Conservation (phyloP, 2,797 vertebrate genomes). For the Gymnoscopelus braueri region DNA sequence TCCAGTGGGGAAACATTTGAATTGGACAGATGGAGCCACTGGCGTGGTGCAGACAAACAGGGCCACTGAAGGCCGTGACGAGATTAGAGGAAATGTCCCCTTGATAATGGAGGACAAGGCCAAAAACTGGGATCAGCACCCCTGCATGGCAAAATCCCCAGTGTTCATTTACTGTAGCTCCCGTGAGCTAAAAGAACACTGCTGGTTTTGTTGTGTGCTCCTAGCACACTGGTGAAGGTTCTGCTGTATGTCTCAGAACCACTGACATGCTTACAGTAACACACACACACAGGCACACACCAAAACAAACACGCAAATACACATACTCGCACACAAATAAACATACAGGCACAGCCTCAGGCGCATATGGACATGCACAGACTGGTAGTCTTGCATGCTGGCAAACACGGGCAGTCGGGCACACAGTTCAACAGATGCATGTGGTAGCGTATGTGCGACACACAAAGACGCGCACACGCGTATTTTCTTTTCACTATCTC, state of each 20-base stretch:
- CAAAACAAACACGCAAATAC: not conserved
- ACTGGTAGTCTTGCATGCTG: not conserved
- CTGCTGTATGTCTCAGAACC: conserved; percentile 24
- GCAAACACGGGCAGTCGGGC: too few species aligned
- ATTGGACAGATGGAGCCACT: conserved; percentile 30
- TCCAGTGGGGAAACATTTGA: too few species aligned
- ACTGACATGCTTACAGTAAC: conserved; percentile 7
- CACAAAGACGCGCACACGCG: not conserved
- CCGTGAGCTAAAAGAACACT: too few species aligned
- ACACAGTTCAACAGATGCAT: too few species aligned
- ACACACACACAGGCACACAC: not conserved
- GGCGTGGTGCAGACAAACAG: conserved; percentile 20
- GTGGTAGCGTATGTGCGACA: too few species aligned
- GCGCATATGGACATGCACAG: conserved; percentile 3
- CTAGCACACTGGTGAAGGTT: conserved; percentile 19
- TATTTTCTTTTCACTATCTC: conserved; percentile 8
- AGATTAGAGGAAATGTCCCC: conserved; percentile 46
- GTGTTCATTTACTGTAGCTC: too few species aligned
- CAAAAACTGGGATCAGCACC: too few species aligned
- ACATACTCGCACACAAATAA: not conserved
- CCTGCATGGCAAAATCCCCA: too few species aligned
- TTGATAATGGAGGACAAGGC: conserved; percentile 51
- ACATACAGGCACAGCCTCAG: not conserved
- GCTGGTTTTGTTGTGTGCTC: not conserved
- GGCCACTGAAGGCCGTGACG: conserved; percentile 18